A percentile compares a stretch with the other conserved stretches of the same genome.
These are phyloP conservation scores for Oreochromis grahami DNA, from an alignment of 2,797 vertebrate species.

Conservation along the genomic window DNA sequence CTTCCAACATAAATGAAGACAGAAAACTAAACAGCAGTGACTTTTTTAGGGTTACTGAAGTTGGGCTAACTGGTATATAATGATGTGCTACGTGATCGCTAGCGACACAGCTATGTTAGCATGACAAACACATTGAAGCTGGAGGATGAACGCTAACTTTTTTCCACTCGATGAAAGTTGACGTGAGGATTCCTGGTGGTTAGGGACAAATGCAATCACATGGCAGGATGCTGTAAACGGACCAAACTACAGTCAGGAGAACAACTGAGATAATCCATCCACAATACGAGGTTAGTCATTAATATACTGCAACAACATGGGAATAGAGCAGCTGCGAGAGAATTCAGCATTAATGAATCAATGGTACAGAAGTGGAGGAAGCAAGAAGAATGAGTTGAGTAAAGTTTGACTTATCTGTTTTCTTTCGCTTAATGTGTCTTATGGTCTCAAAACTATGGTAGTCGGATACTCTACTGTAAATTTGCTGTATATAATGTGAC, in stretches of 20 bases:
- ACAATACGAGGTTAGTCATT: rapidly evolving
- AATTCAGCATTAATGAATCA: not conserved
- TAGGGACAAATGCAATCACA: not conserved
- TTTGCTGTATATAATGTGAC: not conserved
- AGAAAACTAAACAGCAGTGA: not conserved
- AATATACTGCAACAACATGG: not conserved
- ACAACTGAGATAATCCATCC: not conserved
- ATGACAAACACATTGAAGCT: not conserved
- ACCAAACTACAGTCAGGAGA: not conserved
- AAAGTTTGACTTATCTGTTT: not conserved
- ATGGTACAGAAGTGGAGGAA: not conserved
- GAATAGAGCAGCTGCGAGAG: rapidly evolving
- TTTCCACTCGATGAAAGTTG: rapidly evolving
- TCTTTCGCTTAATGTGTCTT: not conserved
- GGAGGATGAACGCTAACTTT: rapidly evolving
- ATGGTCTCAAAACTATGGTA: not conserved
- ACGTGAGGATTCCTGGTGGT: rapidly evolving
- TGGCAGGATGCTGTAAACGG: not conserved
- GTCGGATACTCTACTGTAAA: not conserved
- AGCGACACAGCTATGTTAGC: not conserved
- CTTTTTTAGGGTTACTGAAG: not conserved
- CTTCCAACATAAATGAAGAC: not conserved
- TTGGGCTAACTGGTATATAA: rapidly evolving
- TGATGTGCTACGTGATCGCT: not conserved
- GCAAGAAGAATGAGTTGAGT: not conserved